These are phyloP conservation scores for Danaus plexippus DNA, from an alignment of 1,140 invertebrate species.

Conservation along the genomic window DNA sequence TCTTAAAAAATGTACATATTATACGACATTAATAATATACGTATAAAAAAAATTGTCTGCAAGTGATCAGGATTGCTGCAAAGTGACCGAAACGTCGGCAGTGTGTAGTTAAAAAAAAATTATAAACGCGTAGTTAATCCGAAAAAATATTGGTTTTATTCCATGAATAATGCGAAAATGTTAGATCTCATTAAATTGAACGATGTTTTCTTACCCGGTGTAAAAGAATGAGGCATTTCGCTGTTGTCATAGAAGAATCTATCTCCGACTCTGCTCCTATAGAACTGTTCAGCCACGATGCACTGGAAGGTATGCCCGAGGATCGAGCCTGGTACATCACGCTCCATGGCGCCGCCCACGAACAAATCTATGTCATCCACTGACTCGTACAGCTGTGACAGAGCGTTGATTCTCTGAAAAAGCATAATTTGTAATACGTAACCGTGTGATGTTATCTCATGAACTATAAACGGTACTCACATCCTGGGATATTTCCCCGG, in stretches of 20 bases:
- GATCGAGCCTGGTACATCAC: slow-evolving; percentile 80
- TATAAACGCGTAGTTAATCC: no score
- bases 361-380: slow-evolving; percentile 93
- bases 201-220: slow-evolving; percentile 72
- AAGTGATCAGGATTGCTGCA: no score
- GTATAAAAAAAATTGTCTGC: no score
- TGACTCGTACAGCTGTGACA: slow-evolving; percentile 77
- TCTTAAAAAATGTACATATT: no score
- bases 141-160: no score
- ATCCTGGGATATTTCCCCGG: slow-evolving; percentile 60
- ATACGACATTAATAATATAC: no score
- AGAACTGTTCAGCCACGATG: slow-evolving; percentile 91
- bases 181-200: no score
- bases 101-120: no score
- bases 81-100: no score
- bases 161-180: no score
- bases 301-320: slow-evolving; percentile 94
- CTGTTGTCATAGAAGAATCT: slow-evolving; percentile 87
- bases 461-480: slow-evolving; percentile 39
- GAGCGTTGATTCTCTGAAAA: slow-evolving; percentile 76
- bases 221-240: slow-evolving; percentile 78
- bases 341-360: slow-evolving; percentile 87
- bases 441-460: neutral
- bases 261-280: slow-evolving; percentile 85
- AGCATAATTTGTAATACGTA: neutral